Evolutionary conservation across 2,888 invertebrate genomes (phyloP).

Genomic region (Papilio protenor): DNA sequence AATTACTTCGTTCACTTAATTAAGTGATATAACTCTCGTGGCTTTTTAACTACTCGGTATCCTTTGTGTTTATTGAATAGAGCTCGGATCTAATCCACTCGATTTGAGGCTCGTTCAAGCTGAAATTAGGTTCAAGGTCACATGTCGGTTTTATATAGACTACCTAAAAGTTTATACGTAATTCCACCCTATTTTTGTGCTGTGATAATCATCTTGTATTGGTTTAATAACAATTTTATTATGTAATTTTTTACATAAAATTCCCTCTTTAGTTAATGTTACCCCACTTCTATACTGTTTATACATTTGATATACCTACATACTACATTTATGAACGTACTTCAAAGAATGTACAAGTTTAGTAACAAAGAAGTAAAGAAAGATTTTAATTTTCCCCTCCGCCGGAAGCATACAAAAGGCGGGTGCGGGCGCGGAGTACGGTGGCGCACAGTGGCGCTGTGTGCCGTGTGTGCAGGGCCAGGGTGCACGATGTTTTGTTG

Average conservation of each 20-base stretch:
- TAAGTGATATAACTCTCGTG: neutral
- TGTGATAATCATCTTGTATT: neutral
- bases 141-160: neutral
- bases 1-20: neutral
- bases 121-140: neutral
- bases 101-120: neutral
- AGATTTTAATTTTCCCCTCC: conserved; percentile 8
- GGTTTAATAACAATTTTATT: neutral
- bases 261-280: neutral
- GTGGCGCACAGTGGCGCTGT: neutral
- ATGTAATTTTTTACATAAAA: neutral
- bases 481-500: neutral
- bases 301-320: neutral
- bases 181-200: neutral
- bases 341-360: neutral
- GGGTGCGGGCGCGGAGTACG: neutral
- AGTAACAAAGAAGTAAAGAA: conserved; percentile 5
- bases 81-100: neutral
- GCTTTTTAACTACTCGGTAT: neutral
- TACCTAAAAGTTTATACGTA: neutral
- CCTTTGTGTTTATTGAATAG: neutral
- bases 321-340: neutral
- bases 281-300: neutral
- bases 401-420: neutral
- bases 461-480: neutral